Base-by-base conservation (phyloP, 2,797 vertebrate species). In the Pseudopleuronectes americanus region DNA sequence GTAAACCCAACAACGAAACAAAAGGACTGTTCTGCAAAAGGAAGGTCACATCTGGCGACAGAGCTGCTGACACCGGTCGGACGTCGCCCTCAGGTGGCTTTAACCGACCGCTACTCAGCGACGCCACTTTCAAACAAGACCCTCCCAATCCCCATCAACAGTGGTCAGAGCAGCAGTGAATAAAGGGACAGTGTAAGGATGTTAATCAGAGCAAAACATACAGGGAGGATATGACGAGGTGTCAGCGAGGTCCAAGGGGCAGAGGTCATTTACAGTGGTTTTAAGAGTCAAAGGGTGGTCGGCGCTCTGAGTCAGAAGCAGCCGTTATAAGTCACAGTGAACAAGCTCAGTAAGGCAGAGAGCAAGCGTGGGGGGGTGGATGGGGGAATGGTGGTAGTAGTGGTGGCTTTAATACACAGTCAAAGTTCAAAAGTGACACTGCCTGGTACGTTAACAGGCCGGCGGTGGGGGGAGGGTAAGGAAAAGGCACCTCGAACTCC, bases 351-450 rank as follows among this genome's bases (percentile, higher is more conserved):
- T 80, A 77, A 81, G 82, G 82, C 82, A 71, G 68, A 84, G 68
- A 74, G 73, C 62, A 77, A 68, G 86, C 53, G 8, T 24, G 58
- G 48, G 45, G 45, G 54, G 26, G 2, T 9, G 14, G 22, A 28
- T 12, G 55, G 19, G 57, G 70, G 48, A 7, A 23, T 57, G 73
- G 84, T 9, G 19, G 71, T 66, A 72, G 86, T 83, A 82, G 84
- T 88, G 70, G 85, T 87, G 75, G 73, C 72, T 89, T 90, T 71
- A 78, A 86, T 79, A 84, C 64, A 81, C 74, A 85, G 80, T 87
- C 79, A 72, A 38, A 74, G 75, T 85, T 84, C 79, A 74, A 74
- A 78, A 70, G 33, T 63, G 47, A 36, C 55, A 23, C 38, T 7
- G 49, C 22, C 68, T 1, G n/a, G 21, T 61, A 49, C 43, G 19